Percentiles rank a stretch among this genome's conserved stretches.
Conservation (phyloP, 2,888 invertebrate species). For the Drosophila longiperda region DNA sequence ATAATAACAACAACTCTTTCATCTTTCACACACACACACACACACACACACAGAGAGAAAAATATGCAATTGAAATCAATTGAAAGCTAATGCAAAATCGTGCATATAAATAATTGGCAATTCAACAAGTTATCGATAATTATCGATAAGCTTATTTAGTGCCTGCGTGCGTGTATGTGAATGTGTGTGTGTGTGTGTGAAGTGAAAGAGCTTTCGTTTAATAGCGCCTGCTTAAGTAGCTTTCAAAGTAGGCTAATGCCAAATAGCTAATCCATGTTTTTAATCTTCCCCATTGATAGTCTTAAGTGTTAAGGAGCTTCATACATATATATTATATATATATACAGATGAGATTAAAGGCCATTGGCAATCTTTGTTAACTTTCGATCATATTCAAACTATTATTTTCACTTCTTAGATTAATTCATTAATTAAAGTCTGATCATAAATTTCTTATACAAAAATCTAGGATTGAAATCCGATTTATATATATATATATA, state of each 20-base stretch:
- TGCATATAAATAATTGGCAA: constrained; percentile 25
- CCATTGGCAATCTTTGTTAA: background rate
- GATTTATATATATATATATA: too few species aligned
- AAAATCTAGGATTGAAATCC: background rate
- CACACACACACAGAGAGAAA: constrained; percentile 10
- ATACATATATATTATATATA: background rate
- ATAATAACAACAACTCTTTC: constrained; percentile 25
- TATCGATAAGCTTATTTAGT: constrained; percentile 32
- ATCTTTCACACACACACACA: constrained; percentile 13
- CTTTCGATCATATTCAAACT: background rate
- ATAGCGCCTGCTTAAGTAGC: constrained; percentile 5
- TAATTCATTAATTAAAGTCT: background rate
- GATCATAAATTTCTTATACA: background rate
- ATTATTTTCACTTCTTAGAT: background rate
- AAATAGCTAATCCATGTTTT: background rate
- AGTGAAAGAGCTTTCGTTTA: constrained; percentile 45
- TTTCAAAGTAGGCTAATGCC: constrained; percentile 7
- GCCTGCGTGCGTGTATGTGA: background rate
- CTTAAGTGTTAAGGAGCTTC: background rate
- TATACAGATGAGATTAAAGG: background rate
- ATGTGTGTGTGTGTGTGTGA: background rate
- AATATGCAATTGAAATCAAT: constrained; percentile 52
- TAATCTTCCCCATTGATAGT: background rate
- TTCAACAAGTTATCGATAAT: constrained; percentile 36
- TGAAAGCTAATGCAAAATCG: constrained; percentile 40